phyloP scores from a whole-genome alignment of 2,113 vertebrate genomes.

The Psilopogon haemacephalus region DNA sequence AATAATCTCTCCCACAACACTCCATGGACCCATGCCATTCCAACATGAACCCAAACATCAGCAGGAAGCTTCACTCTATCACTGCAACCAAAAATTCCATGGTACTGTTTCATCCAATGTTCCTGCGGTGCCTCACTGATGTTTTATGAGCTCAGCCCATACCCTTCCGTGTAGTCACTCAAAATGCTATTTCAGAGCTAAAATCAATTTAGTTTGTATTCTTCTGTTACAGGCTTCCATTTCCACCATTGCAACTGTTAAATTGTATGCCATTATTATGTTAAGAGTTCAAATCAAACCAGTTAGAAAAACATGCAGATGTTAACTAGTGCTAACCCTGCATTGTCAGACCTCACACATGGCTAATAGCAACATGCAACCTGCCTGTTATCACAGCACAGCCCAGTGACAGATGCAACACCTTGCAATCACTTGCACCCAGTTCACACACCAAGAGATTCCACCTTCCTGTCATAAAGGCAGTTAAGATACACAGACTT shows the following conservation, averaged over 20 bases:
- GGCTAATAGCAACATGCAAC: background rate
- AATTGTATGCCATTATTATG: background rate
- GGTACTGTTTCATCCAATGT: background rate
- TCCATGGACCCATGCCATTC: accelerated
- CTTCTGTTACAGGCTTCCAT: background rate
- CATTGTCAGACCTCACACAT: accelerated
- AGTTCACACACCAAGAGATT: no score
- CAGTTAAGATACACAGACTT: background rate
- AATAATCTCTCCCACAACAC: background rate
- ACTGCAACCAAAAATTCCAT: background rate
- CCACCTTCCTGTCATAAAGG: background rate
- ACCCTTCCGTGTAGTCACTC: background rate
- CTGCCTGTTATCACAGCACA: background rate
- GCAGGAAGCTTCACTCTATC: accelerated
- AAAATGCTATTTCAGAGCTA: background rate
- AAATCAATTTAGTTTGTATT: background rate
- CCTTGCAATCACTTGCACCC: background rate
- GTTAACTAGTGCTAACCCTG: no score
- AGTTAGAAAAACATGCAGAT: background rate
- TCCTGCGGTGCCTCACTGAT: background rate
- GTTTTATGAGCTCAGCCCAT: accelerated
- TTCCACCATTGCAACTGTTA: background rate
- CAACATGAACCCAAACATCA: accelerated
- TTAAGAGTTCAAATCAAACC: background rate
- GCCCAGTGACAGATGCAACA: background rate